Evolutionary conservation across 2,113 vertebrate genomes (phyloP).

Genomic region (Rhea americana): DNA sequence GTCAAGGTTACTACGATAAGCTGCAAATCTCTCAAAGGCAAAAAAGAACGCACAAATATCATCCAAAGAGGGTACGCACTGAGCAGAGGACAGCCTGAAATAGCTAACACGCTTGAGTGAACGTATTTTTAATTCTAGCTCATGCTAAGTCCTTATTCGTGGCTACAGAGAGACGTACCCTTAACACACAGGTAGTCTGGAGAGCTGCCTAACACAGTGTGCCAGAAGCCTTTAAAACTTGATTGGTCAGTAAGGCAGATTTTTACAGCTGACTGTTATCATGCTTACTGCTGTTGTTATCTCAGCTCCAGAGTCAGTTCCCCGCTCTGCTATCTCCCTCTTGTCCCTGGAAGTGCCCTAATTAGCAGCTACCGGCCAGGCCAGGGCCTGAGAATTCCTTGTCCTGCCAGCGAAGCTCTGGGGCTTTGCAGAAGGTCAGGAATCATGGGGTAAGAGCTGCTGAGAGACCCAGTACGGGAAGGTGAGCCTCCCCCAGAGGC

Average conservation of each 20-base stretch:
- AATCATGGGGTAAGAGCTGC: not conserved
- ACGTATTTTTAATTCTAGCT: not conserved
- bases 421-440: not conserved
- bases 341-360: not conserved
- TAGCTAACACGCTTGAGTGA: not conserved
- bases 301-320: not conserved
- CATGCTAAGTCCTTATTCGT: not conserved
- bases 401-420: not conserved
- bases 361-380: not conserved
- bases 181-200: not conserved
- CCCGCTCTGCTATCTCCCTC: not conserved
- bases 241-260: not conserved
- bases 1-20: not conserved
- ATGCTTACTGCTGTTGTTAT: not conserved
- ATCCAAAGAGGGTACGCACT: not conserved
- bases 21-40: not conserved
- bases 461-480: not conserved
- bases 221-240: not conserved
- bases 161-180: not conserved
- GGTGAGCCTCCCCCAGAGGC: not conserved
- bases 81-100: not conserved
- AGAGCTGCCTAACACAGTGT: not conserved
- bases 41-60: not conserved
- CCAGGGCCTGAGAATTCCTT: not conserved
- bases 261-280: not conserved